A percentile compares a stretch with the other conserved stretches of the same genome.
These are phyloP conservation scores for Prunella himalayana DNA, from an alignment of 2,113 vertebrate species.

Conservation along the genomic window DNA sequence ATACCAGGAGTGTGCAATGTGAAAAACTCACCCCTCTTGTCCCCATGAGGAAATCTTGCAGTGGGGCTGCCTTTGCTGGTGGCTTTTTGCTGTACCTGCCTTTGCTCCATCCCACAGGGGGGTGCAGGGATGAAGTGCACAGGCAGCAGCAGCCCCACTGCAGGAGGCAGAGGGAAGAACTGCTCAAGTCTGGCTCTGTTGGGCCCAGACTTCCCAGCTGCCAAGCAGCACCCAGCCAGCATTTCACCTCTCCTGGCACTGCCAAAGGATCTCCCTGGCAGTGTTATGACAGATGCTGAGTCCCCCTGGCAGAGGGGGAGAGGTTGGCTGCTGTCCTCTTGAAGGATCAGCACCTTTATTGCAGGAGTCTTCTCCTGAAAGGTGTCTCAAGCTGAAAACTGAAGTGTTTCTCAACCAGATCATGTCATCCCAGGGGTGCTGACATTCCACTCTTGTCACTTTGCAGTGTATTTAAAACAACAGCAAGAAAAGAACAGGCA, in stretches of 20 bases:
- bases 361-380: neutral
- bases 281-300: neutral
- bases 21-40: neutral
- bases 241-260: neutral
- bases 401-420: neutral
- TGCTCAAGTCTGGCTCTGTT: neutral
- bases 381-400: neutral
- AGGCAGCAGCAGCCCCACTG: rapidly evolving
- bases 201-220: neutral
- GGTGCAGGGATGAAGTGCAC: rapidly evolving
- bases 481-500: neutral
- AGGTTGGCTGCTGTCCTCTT: neutral
- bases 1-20: rapidly evolving
- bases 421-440: neutral
- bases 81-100: neutral
- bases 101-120: neutral
- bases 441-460: neutral
- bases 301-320: neutral
- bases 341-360: neutral
- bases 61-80: neutral
- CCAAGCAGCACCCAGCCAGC: neutral
- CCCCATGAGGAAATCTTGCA: too few species aligned
- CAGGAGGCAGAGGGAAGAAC: neutral
- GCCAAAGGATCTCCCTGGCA: neutral
- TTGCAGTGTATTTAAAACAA: neutral